Evolutionary conservation across 1,140 invertebrate species (phyloP).

Genomic region (Bilobella aurantiaca): DNA sequence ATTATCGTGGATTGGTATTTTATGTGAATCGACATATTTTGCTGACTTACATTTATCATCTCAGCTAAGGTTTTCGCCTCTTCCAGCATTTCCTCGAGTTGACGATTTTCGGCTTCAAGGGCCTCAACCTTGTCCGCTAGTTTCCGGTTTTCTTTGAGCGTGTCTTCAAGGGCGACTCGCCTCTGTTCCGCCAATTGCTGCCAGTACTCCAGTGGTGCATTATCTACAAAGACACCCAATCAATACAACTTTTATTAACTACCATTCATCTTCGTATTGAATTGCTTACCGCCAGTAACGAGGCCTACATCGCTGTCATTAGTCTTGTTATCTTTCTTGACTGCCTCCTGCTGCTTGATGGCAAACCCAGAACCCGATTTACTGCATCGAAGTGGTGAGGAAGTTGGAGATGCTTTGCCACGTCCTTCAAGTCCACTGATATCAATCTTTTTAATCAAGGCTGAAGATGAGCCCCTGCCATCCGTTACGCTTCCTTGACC

Average conservation of each 20-base stretch:
- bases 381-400: neutral
- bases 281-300: slow-evolving; percentile 1
- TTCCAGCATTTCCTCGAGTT: neutral
- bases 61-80: slow-evolving; percentile 8
- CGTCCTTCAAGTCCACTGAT: neutral
- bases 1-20: neutral
- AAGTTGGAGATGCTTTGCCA: neutral
- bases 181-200: slow-evolving; percentile 6
- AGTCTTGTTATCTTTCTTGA: neutral
- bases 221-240: slow-evolving; percentile 3
- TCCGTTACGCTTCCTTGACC: neutral
- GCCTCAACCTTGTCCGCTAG: neutral
- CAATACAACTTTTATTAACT: neutral
- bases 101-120: neutral
- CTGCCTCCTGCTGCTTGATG: neutral
- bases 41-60: slow-evolving; percentile 11
- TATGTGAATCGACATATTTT: neutral
- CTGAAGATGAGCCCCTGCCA: neutral
- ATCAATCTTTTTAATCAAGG: neutral
- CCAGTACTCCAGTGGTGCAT: slow-evolving; percentile 6
- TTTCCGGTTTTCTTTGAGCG: slow-evolving; percentile 2
- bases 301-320: neutral
- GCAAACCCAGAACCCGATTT: neutral
- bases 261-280: neutral
- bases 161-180: slow-evolving; percentile 6